phyloP scores from a whole-genome alignment of 2,113 vertebrate genomes.

The Neomonachus schauinslandi region DNA sequence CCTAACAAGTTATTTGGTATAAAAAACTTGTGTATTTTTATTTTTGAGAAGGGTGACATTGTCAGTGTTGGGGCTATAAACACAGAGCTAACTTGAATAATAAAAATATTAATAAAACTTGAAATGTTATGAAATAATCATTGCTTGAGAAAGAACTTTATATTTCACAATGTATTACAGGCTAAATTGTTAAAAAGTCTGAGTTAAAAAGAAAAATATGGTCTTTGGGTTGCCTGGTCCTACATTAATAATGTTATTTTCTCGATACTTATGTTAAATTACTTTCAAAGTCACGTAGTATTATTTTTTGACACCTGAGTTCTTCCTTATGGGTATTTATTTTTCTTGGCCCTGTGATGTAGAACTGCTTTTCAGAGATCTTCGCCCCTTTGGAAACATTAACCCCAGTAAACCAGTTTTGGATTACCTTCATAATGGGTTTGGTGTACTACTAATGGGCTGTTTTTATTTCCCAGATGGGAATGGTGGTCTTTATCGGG shows the following conservation, averaged over 20 bases:
- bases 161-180: neutral
- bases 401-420: neutral
- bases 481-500: constrained; percentile 97
- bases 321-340: neutral
- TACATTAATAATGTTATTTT: neutral
- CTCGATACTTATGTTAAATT: neutral
- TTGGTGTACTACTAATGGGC: neutral
- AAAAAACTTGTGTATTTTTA: neutral
- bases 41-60: neutral
- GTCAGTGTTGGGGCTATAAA: neutral
- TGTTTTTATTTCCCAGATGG: constrained; percentile 88
- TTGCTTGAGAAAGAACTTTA: neutral
- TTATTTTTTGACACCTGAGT: neutral
- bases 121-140: neutral
- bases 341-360: neutral
- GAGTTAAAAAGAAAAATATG: neutral
- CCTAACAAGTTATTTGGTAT: neutral
- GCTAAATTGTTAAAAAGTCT: neutral
- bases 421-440: neutral
- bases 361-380: neutral
- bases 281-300: neutral
- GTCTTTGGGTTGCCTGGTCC: neutral
- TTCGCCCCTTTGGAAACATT: neutral
- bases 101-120: neutral
- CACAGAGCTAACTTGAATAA: neutral